Percentiles rank a stretch among this genome's conserved stretches.
Conservation (phyloP, 2,888 invertebrate genomes). For the Carcina quercana region DNA sequence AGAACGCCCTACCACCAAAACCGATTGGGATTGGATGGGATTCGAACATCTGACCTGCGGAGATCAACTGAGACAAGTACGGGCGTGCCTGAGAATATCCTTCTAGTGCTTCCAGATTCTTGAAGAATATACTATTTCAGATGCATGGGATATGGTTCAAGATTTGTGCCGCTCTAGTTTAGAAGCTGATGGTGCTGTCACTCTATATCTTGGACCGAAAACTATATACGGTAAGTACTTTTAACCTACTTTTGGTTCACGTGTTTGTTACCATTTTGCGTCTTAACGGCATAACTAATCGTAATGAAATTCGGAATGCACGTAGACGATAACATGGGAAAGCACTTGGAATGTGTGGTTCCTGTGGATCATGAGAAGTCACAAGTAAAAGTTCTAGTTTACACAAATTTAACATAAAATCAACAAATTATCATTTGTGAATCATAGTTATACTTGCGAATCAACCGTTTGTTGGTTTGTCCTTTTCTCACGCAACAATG, state of each 20-base stretch:
- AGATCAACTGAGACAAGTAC: not conserved
- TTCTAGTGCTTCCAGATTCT: too few relatives aligned
- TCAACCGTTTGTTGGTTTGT: too few relatives aligned
- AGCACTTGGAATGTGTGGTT: too few relatives aligned
- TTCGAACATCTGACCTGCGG: not conserved
- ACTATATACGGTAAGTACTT: slow-evolving; percentile 1
- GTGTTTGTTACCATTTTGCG: not conserved
- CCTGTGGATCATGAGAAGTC: too few relatives aligned
- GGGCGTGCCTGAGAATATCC: too few relatives aligned
- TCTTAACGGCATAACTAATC: not conserved
- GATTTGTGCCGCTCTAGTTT: not conserved
- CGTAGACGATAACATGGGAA: not conserved
- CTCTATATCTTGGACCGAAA: not conserved
- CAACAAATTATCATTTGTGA: too few relatives aligned
- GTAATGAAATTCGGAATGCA: not conserved
- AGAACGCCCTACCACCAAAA: not conserved
- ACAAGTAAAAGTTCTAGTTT: too few relatives aligned
- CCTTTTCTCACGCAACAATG: too few relatives aligned
- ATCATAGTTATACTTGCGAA: too few relatives aligned
- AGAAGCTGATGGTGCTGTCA: not conserved
- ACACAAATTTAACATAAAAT: too few relatives aligned
- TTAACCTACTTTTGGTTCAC: not conserved
- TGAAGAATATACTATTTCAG: too few relatives aligned
- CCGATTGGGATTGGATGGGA: not conserved
- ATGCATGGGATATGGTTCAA: not conserved